phyloP scores from a whole-genome alignment of 2,113 vertebrate genomes.

The Pelmatolapia mariae region DNA sequence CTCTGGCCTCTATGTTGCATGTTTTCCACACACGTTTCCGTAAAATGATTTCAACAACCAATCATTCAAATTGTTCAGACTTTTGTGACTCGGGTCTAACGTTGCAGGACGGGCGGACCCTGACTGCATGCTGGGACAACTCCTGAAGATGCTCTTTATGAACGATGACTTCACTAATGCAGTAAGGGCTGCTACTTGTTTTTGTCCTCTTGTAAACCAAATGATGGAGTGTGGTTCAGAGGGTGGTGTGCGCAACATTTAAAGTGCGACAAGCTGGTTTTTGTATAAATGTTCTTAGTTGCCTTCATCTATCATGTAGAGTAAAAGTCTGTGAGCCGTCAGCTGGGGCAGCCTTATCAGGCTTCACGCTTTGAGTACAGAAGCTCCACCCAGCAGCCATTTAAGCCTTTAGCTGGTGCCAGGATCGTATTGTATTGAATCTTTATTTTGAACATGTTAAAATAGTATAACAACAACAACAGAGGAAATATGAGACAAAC shows the following conservation, averaged over 20 bases:
- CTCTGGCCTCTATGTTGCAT: fast-evolving
- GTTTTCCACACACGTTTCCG: fast-evolving
- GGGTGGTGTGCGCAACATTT: not conserved
- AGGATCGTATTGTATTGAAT: fast-evolving
- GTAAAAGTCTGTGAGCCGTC: not conserved
- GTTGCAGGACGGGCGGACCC: slow-evolving; percentile 86
- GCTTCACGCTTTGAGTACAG: not conserved
- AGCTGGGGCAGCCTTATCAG: not conserved
- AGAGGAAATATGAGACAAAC: not conserved
- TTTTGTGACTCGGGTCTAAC: not conserved
- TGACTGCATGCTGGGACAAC: slow-evolving; percentile 89
- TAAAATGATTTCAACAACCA: not conserved
- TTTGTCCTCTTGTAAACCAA: not conserved
- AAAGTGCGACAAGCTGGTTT: not conserved
- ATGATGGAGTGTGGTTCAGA: not conserved
- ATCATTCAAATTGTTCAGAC: not conserved
- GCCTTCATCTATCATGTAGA: not conserved
- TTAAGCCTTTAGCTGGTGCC: not conserved
- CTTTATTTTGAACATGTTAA: not conserved
- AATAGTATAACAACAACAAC: not conserved
- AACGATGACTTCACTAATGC: slow-evolving; percentile 96
- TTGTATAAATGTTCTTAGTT: not conserved
- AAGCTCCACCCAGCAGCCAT: not conserved
- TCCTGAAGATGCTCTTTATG: slow-evolving; percentile 91
- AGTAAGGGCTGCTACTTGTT: slow-evolving; percentile 61